Conservation (phyloP, 2,888 invertebrate genomes). For the Drosophila acutilabella region DNA sequence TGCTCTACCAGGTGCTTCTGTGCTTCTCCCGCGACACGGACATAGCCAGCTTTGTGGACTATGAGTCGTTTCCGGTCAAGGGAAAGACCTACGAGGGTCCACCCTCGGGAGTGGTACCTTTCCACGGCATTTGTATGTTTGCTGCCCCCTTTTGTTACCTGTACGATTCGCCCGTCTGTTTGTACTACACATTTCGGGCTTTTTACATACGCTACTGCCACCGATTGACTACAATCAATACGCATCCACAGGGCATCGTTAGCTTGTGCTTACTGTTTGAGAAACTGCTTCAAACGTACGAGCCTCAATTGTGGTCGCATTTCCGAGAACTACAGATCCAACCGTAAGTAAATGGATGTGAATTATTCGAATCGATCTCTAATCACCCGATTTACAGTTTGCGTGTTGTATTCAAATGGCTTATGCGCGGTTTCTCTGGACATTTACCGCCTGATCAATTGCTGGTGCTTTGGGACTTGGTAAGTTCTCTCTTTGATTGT, state of each 20-base stretch:
- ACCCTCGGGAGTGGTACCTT: slow-evolving; percentile 97
- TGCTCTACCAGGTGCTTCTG: slow-evolving; percentile 95
- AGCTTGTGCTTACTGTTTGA: slow-evolving; percentile 95
- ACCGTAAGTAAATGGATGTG: slow-evolving; percentile 89
- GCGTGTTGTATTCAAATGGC: slow-evolving; percentile 97
- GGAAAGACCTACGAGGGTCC: slow-evolving; percentile 87
- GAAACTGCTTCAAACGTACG: slow-evolving; percentile 94
- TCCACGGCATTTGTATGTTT: slow-evolving; percentile 99
- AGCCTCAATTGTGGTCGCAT: slow-evolving; percentile 96
- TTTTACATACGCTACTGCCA: slow-evolving; percentile 97
- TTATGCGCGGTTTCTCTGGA: slow-evolving; percentile 98
- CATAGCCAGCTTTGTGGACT: slow-evolving; percentile 90
- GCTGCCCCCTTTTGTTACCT: slow-evolving; percentile 98
- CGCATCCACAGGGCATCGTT: slow-evolving; percentile 95
- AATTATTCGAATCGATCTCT: not conserved
- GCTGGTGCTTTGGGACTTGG: slow-evolving; percentile 95
- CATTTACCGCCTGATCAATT: slow-evolving; percentile 97
- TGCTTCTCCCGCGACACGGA: slow-evolving; percentile 96
- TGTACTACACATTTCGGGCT: slow-evolving; percentile 96
- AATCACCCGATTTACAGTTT: slow-evolving; percentile 87
- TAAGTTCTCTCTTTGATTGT: slow-evolving; percentile 57
- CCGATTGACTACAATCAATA: slow-evolving; percentile 95
- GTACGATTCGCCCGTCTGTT: slow-evolving; percentile 93
- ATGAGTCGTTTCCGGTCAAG: slow-evolving; percentile 83
- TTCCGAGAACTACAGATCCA: slow-evolving; percentile 94